Evolutionary conservation across 2,113 vertebrate genomes (phyloP), one percentile per base, ranked within the genome.

Genomic region (Puffinus mauretanicus): DNA sequence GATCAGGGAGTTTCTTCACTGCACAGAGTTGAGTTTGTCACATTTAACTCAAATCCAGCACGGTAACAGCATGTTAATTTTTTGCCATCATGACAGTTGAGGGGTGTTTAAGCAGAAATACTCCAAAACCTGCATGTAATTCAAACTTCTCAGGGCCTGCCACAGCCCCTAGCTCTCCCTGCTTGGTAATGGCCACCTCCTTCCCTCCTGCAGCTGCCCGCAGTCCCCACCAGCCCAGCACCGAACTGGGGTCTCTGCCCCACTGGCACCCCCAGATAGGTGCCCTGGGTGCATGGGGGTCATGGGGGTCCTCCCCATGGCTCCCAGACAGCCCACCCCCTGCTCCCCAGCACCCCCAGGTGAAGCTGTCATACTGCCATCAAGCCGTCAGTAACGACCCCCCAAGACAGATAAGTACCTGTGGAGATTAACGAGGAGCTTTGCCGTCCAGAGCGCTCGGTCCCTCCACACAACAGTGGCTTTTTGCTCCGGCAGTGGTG

Each of bases 171-270:
- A 38, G 16, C 40, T 55, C 24, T 67, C 62, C n/a, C 47, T 65
- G 38, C 20, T 69, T 5, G 10, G n/a, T 7, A 32, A 58, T 8
- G 67, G 44, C 44, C 47, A 55, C 40, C 12, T 72, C 24, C 27
- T 29, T 60, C 27, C 32, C 4, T 38, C 0, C 42, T 3, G 0
- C 61, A 75, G 11, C 67, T 71, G 27, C 42, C 42, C 15, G 1
- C 24, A 15, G 20, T 18, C 38, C 29, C 30, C 36, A 44, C 6
- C 62, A 93, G 52, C 42, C 58, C 76, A 67, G 42, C 36, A 14
- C 13, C 36, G 24, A 34, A 8, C 46, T 20, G 34, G 30, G n/a
- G 21, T 21, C 13, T 92, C n/a, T 72, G 38, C 18, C n/a, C 47
- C n/a, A 12, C 27, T 40, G 61, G 13, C 25, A 52, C 3, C 20